Evolutionary conservation across 1,140 invertebrate species (phyloP), one percentile per base, ranked within the genome.

Genomic region (Scaptomyza montana): DNA sequence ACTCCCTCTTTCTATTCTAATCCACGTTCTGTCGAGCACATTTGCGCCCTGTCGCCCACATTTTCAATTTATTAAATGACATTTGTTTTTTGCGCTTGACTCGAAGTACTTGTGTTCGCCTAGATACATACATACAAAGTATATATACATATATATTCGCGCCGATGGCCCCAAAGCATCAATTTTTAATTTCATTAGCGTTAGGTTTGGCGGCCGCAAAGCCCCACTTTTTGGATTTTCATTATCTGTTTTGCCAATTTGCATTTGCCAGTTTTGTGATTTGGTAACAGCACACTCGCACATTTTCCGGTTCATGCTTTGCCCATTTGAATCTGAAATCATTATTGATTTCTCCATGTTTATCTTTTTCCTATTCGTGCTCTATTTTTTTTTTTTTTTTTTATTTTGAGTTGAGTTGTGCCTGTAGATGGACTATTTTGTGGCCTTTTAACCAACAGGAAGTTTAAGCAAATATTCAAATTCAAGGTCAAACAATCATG

Each of bases 171-270:
- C 75, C 82, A 87, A 87, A 89, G 79, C 82, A 87, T 87, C 84
- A 87, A 89, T 87, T 87, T 87, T 87, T 87, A 87, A 87, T 87
- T 87, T 87, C 82, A 87, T 87, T 87, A 87, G 84, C 82, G 78
- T 73, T 36, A 9, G 68, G 67, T 19, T 36, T 7, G 33, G 61
- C 55, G 56, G 46, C 66, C 66, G 65, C 45, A 59, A 47, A 59
- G 64, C 47, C 55, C 71, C 49, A 50, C 80, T 76, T 55, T 59
- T 55, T 59, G 55, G 12, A 72, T 82, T 87, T 87, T 89, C 84
- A 87, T 89, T 87, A 89, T 87, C 84, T 89, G 84, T 71, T 87
- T 89, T 89, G 69, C 77, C 84, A 89, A 84, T 89, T 87, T 84
- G 75, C 78, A 82, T 86, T 81, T 53, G 82, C 78, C 78, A 57